Conservation (phyloP, 2,113 vertebrate genomes). For the Noturus placidus region DNA sequence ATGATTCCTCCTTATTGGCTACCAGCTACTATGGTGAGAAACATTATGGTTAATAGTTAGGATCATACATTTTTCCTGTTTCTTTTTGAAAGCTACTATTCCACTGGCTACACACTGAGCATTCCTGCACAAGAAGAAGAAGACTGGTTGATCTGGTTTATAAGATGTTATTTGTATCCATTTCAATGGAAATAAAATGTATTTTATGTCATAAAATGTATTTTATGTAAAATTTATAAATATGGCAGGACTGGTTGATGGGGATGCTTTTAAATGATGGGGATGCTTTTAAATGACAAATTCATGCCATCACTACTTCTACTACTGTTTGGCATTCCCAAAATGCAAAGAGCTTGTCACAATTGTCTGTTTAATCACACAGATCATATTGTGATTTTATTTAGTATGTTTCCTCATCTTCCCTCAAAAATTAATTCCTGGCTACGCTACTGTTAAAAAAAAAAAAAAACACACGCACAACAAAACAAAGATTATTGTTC, state of each 20-base stretch:
- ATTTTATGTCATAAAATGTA: not conserved
- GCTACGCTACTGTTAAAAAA: not conserved
- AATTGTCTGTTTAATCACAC: not conserved
- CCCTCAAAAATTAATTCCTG: not conserved
- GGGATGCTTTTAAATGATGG: not conserved
- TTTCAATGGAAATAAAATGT: not conserved
- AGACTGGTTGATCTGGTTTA: not conserved
- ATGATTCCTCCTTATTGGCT: not conserved
- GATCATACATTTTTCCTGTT: not conserved
- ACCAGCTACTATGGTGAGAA: not conserved
- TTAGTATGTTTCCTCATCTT: not conserved
- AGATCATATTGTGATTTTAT: not conserved
- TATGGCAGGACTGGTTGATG: not conserved
- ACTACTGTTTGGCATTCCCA: not conserved
- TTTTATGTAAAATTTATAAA: not conserved
- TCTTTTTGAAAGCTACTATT: not conserved
- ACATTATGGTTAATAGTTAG: not conserved
- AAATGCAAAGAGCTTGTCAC: not conserved
- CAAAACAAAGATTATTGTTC: not conserved
- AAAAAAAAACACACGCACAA: not conserved
- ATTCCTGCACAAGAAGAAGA: not conserved
- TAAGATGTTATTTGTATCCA: not conserved
- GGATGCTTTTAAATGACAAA: not conserved
- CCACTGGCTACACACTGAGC: not conserved
- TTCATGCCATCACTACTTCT: not conserved